Base-by-base conservation (phyloP, 2,888 invertebrate genomes). In the Euzophera pinguis region DNA sequence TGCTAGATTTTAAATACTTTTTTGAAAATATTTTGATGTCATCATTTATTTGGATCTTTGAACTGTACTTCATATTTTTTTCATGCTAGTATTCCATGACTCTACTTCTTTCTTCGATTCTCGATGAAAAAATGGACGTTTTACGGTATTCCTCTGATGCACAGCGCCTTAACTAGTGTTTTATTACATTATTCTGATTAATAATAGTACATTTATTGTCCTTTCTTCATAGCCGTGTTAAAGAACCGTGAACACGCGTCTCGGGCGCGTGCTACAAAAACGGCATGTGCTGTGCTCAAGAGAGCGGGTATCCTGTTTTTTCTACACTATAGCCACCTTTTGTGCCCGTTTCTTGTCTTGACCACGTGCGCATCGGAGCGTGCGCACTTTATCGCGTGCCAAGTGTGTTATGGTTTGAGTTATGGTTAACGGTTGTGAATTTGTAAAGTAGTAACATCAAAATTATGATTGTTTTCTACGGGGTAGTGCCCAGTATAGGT, bases 291-390 rank as follows among this genome's bases (percentile, higher is more conserved):
- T 70, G 73, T 79, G 80, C 69, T 65, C 75, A 78, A 55, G 68
- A 67, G 67, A 75, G 71, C 80, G 76, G 62, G 71, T 60, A 69
- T 81, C 81, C 81, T 79, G 80, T 71, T 61, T 67, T 62, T 67
- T 70, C 73, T 66, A 62, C 62, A 53, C 59, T 55, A 53, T 13
- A 62, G 71, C 59, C 65, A 67, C 76, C 73, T 75, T 45, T 73
- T 73, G 68, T 69, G 62, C 64, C 62, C 60, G 62, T 61, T 68
- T 69, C 63, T 64, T 67, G 67, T 74, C 73, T 76, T 69, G 59
- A 73, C 65, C 79, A 74, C 78, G 80, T 80, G 81, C 71, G 68
- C 50, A 32, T 1, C 45, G 9, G 16, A 45, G 32, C 45, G 32
- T 32, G 32, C 7, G 34, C 22, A 7, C 13, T 27, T 13, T 22